phyloP scores from a whole-genome alignment of 2,888 invertebrate species.

The Andrena praecox region DNA sequence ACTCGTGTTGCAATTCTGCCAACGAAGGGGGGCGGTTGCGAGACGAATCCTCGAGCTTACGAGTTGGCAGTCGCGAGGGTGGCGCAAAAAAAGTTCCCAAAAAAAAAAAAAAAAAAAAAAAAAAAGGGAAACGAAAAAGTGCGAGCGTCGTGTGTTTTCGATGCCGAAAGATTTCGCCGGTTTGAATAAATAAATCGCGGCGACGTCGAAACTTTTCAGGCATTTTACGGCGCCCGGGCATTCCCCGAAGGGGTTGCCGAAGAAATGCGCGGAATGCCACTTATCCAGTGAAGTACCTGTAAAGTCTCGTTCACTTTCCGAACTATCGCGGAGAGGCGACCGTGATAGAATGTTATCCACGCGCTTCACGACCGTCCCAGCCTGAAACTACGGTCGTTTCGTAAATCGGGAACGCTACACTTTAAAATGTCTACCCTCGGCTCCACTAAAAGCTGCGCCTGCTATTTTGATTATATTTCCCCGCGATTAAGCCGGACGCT shows the following conservation, averaged over 20 bases:
- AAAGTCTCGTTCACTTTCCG: conserved; percentile 73
- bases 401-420: conserved; percentile 32
- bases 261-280: conserved; percentile 72
- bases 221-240: conserved; percentile 72
- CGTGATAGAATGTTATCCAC: conserved; percentile 58
- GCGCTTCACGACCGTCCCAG: conserved; percentile 43
- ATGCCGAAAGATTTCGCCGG: conserved; percentile 56
- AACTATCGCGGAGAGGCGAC: conserved; percentile 44
- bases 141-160: conserved; percentile 41
- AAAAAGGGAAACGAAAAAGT: conserved; percentile 36
- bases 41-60: conserved; percentile 21
- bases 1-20: conserved; percentile 26
- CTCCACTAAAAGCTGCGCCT: background rate
- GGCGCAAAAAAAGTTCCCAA: conserved; percentile 13
- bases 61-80: background rate
- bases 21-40: background rate
- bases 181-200: conserved; percentile 73
- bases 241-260: conserved; percentile 59
- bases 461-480: conserved; percentile 17
- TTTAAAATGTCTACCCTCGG: conserved; percentile 1
- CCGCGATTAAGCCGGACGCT: background rate
- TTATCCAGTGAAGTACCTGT: conserved; percentile 79
- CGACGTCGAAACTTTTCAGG: conserved; percentile 76
- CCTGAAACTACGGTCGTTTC: conserved; percentile 36
- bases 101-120: background rate